phyloP scores from a whole-genome alignment of 2,797 vertebrate species.

The Poeciliopsis infans region DNA sequence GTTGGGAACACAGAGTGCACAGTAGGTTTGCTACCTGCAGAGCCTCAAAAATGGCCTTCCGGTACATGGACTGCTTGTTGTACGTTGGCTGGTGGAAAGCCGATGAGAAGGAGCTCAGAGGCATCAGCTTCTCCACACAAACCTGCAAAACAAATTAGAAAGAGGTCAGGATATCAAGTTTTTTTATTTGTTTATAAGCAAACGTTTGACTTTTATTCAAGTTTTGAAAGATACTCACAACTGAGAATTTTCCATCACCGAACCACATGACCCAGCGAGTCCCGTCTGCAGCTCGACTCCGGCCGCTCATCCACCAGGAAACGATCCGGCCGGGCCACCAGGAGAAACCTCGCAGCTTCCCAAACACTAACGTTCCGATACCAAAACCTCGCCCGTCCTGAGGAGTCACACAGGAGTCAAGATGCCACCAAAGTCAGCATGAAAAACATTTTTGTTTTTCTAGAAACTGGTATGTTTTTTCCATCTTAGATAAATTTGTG shows the following conservation, averaged over 20 bases:
- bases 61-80: conserved; percentile 93
- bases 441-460: not conserved
- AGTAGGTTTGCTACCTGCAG: conserved; percentile 85
- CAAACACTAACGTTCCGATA: conserved; percentile 91
- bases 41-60: conserved; percentile 92
- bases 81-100: conserved; percentile 92
- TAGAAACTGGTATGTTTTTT: not conserved
- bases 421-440: not conserved
- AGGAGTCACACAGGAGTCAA: conserved; percentile 1
- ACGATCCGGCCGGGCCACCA: conserved; percentile 97
- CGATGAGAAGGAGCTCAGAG: conserved; percentile 86
- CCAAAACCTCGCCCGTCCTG: conserved; percentile 91
- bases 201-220: not conserved
- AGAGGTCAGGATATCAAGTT: not conserved
- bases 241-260: conserved; percentile 94
- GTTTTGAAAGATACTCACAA: conserved; percentile 80
- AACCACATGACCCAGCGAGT: conserved; percentile 99
- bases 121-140: conserved; percentile 92
- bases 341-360: conserved; percentile 95
- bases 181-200: not conserved
- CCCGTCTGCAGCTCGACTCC: conserved; percentile 88
- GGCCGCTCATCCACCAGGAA: conserved; percentile 89
- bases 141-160: conserved; percentile 79
- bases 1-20: not conserved
- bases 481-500: not conserved